Evolutionary conservation across 1,140 invertebrate genomes (phyloP), one percentile per base, ranked within the genome.

Genomic region (Drosophila fuyamai): DNA sequence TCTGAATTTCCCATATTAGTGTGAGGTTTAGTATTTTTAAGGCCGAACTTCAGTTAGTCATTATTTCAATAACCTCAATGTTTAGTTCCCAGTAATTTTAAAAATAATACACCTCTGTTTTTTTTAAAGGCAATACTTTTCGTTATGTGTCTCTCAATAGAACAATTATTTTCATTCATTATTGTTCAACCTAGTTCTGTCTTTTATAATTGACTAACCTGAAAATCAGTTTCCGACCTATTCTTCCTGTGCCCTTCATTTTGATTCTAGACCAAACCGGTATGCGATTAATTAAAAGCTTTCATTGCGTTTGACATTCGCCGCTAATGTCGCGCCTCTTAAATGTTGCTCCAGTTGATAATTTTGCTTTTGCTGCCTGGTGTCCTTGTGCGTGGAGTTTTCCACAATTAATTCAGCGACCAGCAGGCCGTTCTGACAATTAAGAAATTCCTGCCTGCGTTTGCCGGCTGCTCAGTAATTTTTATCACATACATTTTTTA

Each of bases 401-500:
- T 38, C 35, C 61, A 41, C 66, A 61, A 77, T 76, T 81, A 63
- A 70, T 71, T 78, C 40, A 18, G 46, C 23, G 16, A n/a, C n/a
- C n/a, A 44, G 12, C 38, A 35, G 23, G 10, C 50, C n/a, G 35
- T 56, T 71, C 67, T 70, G 59, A 70, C 84, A 89, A 88, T 88
- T 77, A 88, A 67, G 83, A 88, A 88, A 88, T 88, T 89, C 83
- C 72, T 79, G 72, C 48, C 66, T 59, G 58, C 70, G 63, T 70
- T 76, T 23, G 44, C 61, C 70, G 57, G 66, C 58, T 62, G 63
- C 75, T 76, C 83, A 83, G 79, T 83, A 83, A 83, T 88, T 86
- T 86, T 86, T 88, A 88, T 88, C 83, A 88, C 83, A 88, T 77
- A 88, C 76, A 88, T 79, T 83, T 76, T 88, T 88, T 88, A 88